These are phyloP conservation scores for Caenorhabditis imperialis DNA, from an alignment of 2,888 invertebrate genomes.

Conservation along the genomic window DNA sequence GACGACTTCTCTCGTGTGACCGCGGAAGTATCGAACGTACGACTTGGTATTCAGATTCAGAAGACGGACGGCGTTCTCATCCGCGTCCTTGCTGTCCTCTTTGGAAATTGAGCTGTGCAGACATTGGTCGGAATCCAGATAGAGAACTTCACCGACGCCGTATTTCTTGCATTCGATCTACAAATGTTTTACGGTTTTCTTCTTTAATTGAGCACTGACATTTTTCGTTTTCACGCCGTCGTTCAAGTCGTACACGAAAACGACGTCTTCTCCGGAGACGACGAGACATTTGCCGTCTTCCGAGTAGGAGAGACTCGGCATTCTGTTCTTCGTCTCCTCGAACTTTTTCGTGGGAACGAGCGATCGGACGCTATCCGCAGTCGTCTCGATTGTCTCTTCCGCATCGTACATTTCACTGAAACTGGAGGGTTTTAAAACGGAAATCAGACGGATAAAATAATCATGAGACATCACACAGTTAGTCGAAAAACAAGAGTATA, in stretches of 20 bases:
- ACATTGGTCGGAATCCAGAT: slow-evolving; percentile 10
- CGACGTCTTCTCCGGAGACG: slow-evolving; percentile 23
- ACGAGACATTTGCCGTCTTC: slow-evolving; percentile 27
- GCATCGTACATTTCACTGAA: slow-evolving; percentile 14
- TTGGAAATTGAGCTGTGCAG: slow-evolving; percentile 32
- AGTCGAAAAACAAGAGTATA: too few species aligned
- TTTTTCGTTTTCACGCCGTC: slow-evolving; percentile 29
- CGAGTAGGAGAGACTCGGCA: slow-evolving; percentile 24
- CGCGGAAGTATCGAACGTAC: slow-evolving; percentile 33
- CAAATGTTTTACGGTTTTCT: neutral
- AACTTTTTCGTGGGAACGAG: slow-evolving; percentile 20
- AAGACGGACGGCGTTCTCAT: slow-evolving; percentile 1
- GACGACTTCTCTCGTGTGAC: slow-evolving; percentile 16
- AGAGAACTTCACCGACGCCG: slow-evolving; percentile 24
- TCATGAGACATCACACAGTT: too few species aligned
- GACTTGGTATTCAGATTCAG: slow-evolving; percentile 15
- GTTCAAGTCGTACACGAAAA: slow-evolving; percentile 23
- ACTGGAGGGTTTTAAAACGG: neutral
- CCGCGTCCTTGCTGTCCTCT: neutral
- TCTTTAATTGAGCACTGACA: neutral
- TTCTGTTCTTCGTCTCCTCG: slow-evolving; percentile 9
- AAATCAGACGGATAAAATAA: too few species aligned
- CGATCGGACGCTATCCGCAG: neutral
- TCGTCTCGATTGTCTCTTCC: neutral
- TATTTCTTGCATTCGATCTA: slow-evolving; percentile 43